Evolutionary conservation across 2,797 vertebrate species (phyloP), one percentile per base, ranked within the genome.

Genomic region (Buceros bicornis): DNA sequence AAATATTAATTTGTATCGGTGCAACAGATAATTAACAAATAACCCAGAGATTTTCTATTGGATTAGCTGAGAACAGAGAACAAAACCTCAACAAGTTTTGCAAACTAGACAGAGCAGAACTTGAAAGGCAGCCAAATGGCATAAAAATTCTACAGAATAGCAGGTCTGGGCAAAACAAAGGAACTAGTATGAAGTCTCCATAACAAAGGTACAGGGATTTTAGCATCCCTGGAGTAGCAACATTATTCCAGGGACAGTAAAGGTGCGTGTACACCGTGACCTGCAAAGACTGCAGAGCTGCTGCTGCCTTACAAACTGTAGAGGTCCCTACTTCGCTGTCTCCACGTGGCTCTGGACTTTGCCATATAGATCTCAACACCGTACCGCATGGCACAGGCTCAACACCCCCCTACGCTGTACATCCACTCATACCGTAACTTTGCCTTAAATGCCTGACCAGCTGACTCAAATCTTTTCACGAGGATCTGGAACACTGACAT

Each of bases 51-150:
- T 62, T 84, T 94, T 73, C 69, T 60, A 13, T 22, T 61, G 40
- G 2, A 74, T 82, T 95, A 90, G 11, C n/a, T 82, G 71, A 71
- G 45, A 93, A 71, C 6, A 74, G 62, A 47, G 37, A 79, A 66
- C 7, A 90, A 65, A 82, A 79, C 42, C 65, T 60, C 43, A 47
- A 71, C 25, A 6, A 80, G 16, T 62, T 83, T 58, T 35, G 28
- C 56, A 56, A 92, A 70, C 8, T 54, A 60, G 35, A 45, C 43
- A 51, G 62, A 69, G 25, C 3, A 69, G 53, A 72, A 60, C 33
- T 37, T 87, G 61, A 88, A 86, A 84, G 37, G 54, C 62, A 74
- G 29, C 6, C 57, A 65, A 10, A 20, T 82, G 33, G 40, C 19
- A 45, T 50, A 48, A 72, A 70, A 62, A 65, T 4, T 2, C 13